These are phyloP conservation scores for Nephrocerus scutellatus DNA, from an alignment of 2,888 invertebrate species.

Conservation along the genomic window DNA sequence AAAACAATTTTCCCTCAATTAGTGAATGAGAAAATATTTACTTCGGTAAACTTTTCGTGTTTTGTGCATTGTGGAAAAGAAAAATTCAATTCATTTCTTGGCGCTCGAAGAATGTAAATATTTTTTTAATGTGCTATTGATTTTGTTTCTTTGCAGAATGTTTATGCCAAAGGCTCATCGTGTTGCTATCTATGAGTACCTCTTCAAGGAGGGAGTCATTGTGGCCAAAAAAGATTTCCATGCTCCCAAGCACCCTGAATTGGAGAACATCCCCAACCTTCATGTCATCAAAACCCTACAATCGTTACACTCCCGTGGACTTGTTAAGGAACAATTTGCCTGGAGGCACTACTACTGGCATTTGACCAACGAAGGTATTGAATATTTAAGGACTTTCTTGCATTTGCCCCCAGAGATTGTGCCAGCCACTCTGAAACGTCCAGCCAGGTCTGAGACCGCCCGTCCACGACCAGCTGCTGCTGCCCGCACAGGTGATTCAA, in stretches of 20 bases:
- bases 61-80: too few species aligned
- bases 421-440: slow-evolving; percentile 92
- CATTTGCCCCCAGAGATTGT: slow-evolving; percentile 98
- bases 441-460: slow-evolving; percentile 76
- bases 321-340: slow-evolving; percentile 98
- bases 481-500: slow-evolving; percentile 61
- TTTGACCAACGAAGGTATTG: slow-evolving; percentile 96
- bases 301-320: slow-evolving; percentile 92
- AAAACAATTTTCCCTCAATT: background rate
- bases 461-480: slow-evolving; percentile 67
- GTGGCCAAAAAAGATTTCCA: slow-evolving; percentile 99
- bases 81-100: slow-evolving; percentile 5
- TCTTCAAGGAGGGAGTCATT: slow-evolving; percentile 98
- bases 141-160: too few species aligned
- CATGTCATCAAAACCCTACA: slow-evolving; percentile 98
- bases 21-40: background rate
- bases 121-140: too few species aligned
- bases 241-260: slow-evolving; percentile 94
- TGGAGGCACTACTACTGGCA: slow-evolving; percentile 99
- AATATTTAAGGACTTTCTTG: slow-evolving; percentile 88
- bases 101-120: too few species aligned
- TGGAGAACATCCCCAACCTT: slow-evolving; percentile 91
- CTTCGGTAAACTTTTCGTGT: background rate
- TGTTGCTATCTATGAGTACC: slow-evolving; percentile 92
- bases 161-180: slow-evolving; percentile 99